Evolutionary conservation across 2,888 invertebrate species (phyloP).

Genomic region (Pachydiplax longipennis): DNA sequence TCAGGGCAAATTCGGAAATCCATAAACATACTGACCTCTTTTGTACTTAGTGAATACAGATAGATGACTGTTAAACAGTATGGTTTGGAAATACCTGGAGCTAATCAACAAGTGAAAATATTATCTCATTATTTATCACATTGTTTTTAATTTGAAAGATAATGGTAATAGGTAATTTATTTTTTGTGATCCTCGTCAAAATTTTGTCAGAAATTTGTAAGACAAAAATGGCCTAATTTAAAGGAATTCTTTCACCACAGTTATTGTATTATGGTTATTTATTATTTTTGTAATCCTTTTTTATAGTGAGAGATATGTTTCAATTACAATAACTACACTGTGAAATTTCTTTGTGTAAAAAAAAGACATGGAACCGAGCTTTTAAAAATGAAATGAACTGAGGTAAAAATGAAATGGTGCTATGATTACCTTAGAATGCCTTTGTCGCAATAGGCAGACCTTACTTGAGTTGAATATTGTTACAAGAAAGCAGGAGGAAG

Average conservation of each 20-base stretch:
- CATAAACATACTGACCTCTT: slow-evolving; percentile 30
- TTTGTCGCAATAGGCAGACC: slow-evolving; percentile 47
- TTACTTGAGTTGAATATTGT: slow-evolving; percentile 49
- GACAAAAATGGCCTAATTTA: slow-evolving; percentile 22
- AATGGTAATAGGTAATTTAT: neutral
- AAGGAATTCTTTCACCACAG: neutral
- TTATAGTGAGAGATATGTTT: slow-evolving; percentile 3
- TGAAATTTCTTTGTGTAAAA: slow-evolving; percentile 43
- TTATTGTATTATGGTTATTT: slow-evolving; percentile 7
- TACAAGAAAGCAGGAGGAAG: slow-evolving; percentile 45
- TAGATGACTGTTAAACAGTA: slow-evolving; percentile 28
- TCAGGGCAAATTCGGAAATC: slow-evolving; percentile 27
- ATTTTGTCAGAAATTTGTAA: slow-evolving; percentile 7
- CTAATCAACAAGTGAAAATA: slow-evolving; percentile 9
- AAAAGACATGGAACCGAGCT: slow-evolving; percentile 12
- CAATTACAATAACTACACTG: slow-evolving; percentile 8
- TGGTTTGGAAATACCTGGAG: slow-evolving; percentile 27
- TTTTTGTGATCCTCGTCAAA: neutral
- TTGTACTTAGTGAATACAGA: slow-evolving; percentile 30
- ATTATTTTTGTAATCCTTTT: slow-evolving; percentile 21
- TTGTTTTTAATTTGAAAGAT: neutral
- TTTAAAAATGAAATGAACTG: slow-evolving; percentile 45
- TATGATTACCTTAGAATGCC: slow-evolving; percentile 52
- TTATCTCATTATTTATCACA: neutral
- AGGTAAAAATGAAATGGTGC: slow-evolving; percentile 52